Evolutionary conservation across 2,888 invertebrate genomes (phyloP), one percentile per base, ranked within the genome.

Genomic region (Drosophila tripunctata): DNA sequence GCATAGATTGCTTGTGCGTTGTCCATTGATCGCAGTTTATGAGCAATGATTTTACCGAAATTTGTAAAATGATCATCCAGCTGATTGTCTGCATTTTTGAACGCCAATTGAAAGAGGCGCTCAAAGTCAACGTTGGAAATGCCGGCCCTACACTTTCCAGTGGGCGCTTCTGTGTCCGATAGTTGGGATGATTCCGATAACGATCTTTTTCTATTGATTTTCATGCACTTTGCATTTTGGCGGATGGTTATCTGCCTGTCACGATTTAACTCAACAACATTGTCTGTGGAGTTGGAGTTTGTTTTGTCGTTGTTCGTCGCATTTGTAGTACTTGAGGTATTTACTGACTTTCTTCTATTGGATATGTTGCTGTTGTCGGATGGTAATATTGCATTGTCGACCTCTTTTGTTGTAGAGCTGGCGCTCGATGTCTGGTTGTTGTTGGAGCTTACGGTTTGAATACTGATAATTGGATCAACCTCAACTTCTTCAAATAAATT

Each of bases 11-110:
- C 89, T 60, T 91, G 91, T 17, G 86, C 83, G 7, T 86, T 52
- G 0, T 91, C 90, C 90, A 91, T 91, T 5, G 88, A 82, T 2
- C 91, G 88, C 50, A 91, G 69, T 64, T 91, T 91, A 56, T 91
- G 90, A 12, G 91, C 90, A 51, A 91, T 90, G 17, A 91, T 88
- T 64, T 90, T 91, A 0, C 91, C 91, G 55, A 91, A 90, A 65
- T 80, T 88, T 15, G 90, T 68, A 40, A 87, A 91, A 52, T 89
- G 88, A 50, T 91, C 91, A 31, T 91, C 90, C 22, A 72, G 43
- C 21, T 82, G 84, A 35, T 76, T 88, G 48, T 89, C 88, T 2
- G 89, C 83, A 66, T 86, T 90, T 50, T 88, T 90, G 22, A 91
- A 88, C 0, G 91, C 90, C 31, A 91, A 50, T 3, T 88, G 85